Base-by-base conservation (phyloP, 1,140 invertebrate genomes). In the Chironomus striatipennis region DNA sequence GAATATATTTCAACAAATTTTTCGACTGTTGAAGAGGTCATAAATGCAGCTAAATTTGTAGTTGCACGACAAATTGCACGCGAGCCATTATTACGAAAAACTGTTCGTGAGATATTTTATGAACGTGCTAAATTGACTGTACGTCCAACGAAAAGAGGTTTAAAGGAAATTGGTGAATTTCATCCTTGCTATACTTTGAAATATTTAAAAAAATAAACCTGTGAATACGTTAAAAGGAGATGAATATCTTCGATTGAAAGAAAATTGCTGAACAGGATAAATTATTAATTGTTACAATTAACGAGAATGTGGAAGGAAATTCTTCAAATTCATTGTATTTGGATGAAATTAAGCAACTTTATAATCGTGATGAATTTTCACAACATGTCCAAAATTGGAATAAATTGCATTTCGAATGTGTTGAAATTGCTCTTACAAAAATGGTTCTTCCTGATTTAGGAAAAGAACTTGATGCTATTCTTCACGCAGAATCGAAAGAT, bases 331-430 rank as follows among this genome's bases (percentile, higher is more conserved):
- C 88, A 2, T 88, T 86, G 24, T 98, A 96, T 79, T 86, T 97
- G 12, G 94, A 97, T 74, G 96, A 99, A 84, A 90, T 95, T 57
- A 95, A 96, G 78, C 90, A 94, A 75, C 84, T 98, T 0, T 98
- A 96, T 81, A 90, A 93, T 76, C 80, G 93, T 86, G 98, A 99
- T 85, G 98, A 98, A 82, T 99, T 97, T 82, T 96, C 93, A 78
- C 94, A 95, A 77, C 91, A 92, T 77, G 97, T 98, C 0, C 92
- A 98, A 80, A 93, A 97, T 76, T 99, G 98, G 98, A 99, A 99
- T 82, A 86, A 90, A 0, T 79, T 98, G 73, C 86, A 98, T 43
- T 88, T 89, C 0, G 90, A 95, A 77, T 93, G 94, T 75, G 90
- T 99, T 0, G 92, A 96, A 77, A 85, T 93, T 73, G 95, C 97